A percentile compares a stretch with the other conserved stretches of the same genome.
phyloP scores from a whole-genome alignment of 2,797 vertebrate species.

The Falco biarmicus region DNA sequence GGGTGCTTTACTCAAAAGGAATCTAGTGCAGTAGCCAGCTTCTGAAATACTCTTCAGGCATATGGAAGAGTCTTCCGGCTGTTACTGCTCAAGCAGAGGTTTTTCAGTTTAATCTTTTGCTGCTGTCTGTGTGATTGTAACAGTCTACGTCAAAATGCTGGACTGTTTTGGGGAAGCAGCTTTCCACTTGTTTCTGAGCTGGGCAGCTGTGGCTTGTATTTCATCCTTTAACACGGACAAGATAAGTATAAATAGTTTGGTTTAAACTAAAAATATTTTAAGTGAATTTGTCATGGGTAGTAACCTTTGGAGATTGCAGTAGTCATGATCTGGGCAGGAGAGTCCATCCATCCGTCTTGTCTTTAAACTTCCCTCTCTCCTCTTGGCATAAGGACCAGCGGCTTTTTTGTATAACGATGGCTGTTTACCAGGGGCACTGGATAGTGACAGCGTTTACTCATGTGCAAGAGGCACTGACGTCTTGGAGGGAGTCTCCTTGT shows the following conservation, averaged over 20 bases:
- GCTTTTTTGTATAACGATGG: background rate
- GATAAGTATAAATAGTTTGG: background rate
- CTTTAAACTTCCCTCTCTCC: background rate
- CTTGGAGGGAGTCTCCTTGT: background rate
- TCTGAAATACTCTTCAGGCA: background rate
- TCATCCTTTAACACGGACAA: background rate
- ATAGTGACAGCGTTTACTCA: background rate
- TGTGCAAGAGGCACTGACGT: background rate
- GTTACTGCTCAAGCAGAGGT: background rate
- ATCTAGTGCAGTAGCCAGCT: background rate
- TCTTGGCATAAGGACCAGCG: background rate
- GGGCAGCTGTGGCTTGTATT: background rate
- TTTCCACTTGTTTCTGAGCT: conserved; percentile 41
- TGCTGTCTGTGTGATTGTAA: background rate
- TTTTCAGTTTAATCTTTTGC: conserved; percentile 36
- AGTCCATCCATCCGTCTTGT: background rate
- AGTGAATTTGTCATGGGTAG: background rate
- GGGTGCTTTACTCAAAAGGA: background rate
- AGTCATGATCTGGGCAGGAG: background rate
- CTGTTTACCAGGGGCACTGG: background rate
- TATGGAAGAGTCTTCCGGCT: background rate
- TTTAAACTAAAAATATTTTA: background rate
- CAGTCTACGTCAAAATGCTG: background rate
- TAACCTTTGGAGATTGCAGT: background rate
- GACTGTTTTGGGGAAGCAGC: background rate